phyloP scores from a whole-genome alignment of 2,797 vertebrate genomes.

The Sebastes nivosus region DNA sequence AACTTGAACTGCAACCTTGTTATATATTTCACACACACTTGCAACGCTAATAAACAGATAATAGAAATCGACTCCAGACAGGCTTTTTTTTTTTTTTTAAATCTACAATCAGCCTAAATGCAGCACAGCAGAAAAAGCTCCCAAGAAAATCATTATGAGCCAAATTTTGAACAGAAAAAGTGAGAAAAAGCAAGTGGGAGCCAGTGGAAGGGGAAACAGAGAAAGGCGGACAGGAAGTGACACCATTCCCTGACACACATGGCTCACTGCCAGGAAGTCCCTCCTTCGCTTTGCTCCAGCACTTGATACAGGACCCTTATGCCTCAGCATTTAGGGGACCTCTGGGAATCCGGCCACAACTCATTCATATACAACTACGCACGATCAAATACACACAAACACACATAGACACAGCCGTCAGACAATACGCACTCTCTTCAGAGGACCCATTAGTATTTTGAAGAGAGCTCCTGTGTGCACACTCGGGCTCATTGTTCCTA shows the following conservation, averaged over 20 bases:
- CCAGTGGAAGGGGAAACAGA: background rate
- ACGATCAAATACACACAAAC: constrained; percentile 6
- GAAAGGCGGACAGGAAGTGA: constrained; percentile 49
- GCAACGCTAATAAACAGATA: constrained; percentile 4
- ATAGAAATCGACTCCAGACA: background rate
- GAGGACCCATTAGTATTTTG: constrained; percentile 65
- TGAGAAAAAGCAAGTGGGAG: background rate
- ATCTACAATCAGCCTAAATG: background rate
- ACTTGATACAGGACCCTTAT: constrained; percentile 37
- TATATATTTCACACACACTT: background rate
- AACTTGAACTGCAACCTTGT: background rate
- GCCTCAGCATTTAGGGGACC: constrained; percentile 31
- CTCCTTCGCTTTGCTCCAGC: constrained; percentile 10
- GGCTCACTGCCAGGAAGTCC: constrained; percentile 37
- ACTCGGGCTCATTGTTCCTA: constrained; percentile 59
- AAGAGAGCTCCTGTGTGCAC: constrained; percentile 44
- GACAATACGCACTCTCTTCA: constrained; percentile 45
- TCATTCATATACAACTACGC: constrained; percentile 44
- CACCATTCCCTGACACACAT: constrained; percentile 8
- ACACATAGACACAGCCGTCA: background rate
- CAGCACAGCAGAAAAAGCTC: background rate
- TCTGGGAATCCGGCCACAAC: constrained; percentile 61
- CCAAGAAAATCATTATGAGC: background rate
- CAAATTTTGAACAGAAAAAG: constrained; percentile 1
- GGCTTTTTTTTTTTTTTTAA: too few relatives aligned